Base-by-base conservation (phyloP, 2,113 vertebrate species). In the Alexandromys fortis region DNA sequence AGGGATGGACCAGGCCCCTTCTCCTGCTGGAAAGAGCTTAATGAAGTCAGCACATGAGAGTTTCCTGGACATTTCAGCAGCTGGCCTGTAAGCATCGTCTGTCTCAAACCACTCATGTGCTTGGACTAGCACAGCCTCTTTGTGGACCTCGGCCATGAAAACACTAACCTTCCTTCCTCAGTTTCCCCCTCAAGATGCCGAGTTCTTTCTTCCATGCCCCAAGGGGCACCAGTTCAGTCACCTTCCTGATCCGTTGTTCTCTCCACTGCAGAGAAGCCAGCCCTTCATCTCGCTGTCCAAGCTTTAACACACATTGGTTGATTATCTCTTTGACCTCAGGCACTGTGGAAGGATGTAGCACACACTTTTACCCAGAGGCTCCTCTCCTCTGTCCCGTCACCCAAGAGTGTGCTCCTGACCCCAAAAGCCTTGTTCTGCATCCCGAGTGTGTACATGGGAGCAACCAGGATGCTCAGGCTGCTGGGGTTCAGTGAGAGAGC, bases 151-250 rank as follows among this genome's bases (percentile, higher is more conserved):
- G 61, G 22, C 14, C 42, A 2, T 30, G 17, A 52, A 45, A 4
- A 33, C 58, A 45, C 9, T 12, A 52, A 52, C 33, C 47, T 45
- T 78, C 35, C 58, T 86, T 73, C 4, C 47, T 42, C 19, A 33
- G 11, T 10, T 12, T 24, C 26, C 16, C 49, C 2, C 0, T 28
- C 7, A 65, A 49, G 61, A 33, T 47, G 63, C 12, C 0, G 30
- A 7, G 11, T 47, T 1, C 8, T 42, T 38, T 58, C 30, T 0
- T 38, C 14, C 6, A 0, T 0, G 7, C 5, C n/a, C 45, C 45
- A 30, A 42, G 0, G 10, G 30, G 24, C 5, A 4, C 10, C 70
- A 33, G 24, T 49, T 61, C 5, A 21, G 1, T 17, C 6, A 1
- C 72, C 87, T 58, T 30, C 63, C n/a, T 63, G 3, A 13, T 38